Evolutionary conservation across 2,113 vertebrate species (phyloP).

Genomic region (western clawed frog (Xenopus tropicalis)): UCB_Xtro_10.0 CM004443.2:170939001-170939500

Average conservation of each 20-base stretch:
- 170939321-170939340: conserved; percentile 28
- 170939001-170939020: neutral
- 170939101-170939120: conserved; percentile 9
- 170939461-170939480: neutral
- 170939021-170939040: conserved; percentile 39
- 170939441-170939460: neutral
- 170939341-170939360: neutral
- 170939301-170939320: conserved; percentile 5
- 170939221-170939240: conserved; percentile 35
- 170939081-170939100: conserved; percentile 3
- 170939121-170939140: conserved; percentile 16
- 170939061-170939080: conserved; percentile 47
- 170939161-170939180: neutral
- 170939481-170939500: neutral
- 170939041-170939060: conserved; percentile 35
- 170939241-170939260: conserved; percentile 38
- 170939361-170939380: conserved; percentile 42
- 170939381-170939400: conserved; percentile 40
- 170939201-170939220: conserved; percentile 26
- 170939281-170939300: conserved; percentile 41
- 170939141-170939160: conserved; percentile 12
- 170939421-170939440: neutral
- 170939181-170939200: neutral
- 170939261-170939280: conserved; percentile 10
- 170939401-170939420: conserved; percentile 12